phyloP scores from a whole-genome alignment of 2,888 invertebrate genomes.

The Drosophila neotestacea region DNA sequence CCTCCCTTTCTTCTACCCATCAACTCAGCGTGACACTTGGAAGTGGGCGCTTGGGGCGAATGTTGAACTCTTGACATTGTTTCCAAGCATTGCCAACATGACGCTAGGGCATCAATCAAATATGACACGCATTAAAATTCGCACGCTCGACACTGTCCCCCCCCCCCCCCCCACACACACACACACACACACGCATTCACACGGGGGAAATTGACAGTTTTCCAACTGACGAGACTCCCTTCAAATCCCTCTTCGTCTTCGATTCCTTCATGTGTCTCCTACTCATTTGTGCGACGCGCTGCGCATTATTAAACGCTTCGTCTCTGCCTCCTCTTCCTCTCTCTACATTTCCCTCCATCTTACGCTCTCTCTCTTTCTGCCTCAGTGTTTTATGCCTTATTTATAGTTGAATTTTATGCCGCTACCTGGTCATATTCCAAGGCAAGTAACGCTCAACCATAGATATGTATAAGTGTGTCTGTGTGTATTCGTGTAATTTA shows the following conservation, averaged over 20 bases:
- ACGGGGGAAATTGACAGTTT: conserved; percentile 26
- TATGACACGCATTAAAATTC: conserved; percentile 80
- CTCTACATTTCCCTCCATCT: background rate
- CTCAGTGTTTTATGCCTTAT: conserved; percentile 58
- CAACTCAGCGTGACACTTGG: conserved; percentile 50
- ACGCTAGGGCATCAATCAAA: conserved; percentile 71
- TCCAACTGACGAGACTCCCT: conserved; percentile 7
- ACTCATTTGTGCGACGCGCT: conserved; percentile 47
- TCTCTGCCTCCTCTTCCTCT: no score
- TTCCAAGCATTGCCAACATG: conserved; percentile 38
- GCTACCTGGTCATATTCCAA: conserved; percentile 37
- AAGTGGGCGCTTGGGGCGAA: conserved; percentile 53
- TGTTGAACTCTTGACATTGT: conserved; percentile 78
- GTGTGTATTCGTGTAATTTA: conserved; percentile 61
- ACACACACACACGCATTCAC: background rate
- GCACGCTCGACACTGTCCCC: conserved; percentile 38
- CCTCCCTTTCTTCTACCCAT: conserved; percentile 13
- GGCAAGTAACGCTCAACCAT: conserved; percentile 13
- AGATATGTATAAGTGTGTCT: conserved; percentile 23
- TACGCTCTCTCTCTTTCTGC: background rate
- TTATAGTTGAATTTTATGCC: conserved; percentile 63
- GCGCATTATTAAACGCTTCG: conserved; percentile 60
- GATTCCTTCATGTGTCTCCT: background rate
- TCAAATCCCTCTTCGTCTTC: background rate
- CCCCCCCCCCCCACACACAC: background rate